Evolutionary conservation across 2,888 invertebrate species (phyloP), one percentile per base, ranked within the genome.

Genomic region (Cyclophora punctaria): DNA sequence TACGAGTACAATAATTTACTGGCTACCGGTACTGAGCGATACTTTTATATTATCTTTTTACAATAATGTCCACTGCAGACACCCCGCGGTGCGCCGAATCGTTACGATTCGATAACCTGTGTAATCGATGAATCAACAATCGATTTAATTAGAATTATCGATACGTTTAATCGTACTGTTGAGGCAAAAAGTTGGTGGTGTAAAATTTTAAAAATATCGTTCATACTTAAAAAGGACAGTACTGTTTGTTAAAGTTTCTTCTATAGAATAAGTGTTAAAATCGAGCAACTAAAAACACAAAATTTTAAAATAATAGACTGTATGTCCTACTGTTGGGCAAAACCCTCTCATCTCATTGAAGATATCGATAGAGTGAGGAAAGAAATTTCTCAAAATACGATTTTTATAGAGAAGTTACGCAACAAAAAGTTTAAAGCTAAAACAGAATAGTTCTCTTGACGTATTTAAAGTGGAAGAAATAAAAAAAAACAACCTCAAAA

Each of bases 91-190:
- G 85, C 63, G 61, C 59, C 67, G 71, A 79, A 75, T 71, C 75
- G 70, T 71, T 71, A 70, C 72, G 70, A 64, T 70, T 73, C 79
- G 74, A 69, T 65, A 66, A 65, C 65, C 65, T 63, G 56, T 76
- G 82, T 79, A 83, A 83, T 82, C 80, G 82, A 82, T 81, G 82
- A 76, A 78, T 82, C 80, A 78, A 82, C 82, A 82, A 82, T 81
- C 83, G 81, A 75, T 83, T 81, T 83, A 81, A 82, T 85, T 84
- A 80, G 82, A 83, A 82, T 79, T 80, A 82, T 83, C 75, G 78
- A 75, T 71, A 75, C 78, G 78, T 80, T 75, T 65, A 62, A 51
- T 56, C 51, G 77, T 77, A 82, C 74, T 57, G 46, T 61, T 58
- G 53, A 0, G 44, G 6, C 5, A 42, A 56, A 45, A 66, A 63